phyloP scores from a whole-genome alignment of 2,113 vertebrate genomes.

The Paralichthys olivaceus region DNA sequence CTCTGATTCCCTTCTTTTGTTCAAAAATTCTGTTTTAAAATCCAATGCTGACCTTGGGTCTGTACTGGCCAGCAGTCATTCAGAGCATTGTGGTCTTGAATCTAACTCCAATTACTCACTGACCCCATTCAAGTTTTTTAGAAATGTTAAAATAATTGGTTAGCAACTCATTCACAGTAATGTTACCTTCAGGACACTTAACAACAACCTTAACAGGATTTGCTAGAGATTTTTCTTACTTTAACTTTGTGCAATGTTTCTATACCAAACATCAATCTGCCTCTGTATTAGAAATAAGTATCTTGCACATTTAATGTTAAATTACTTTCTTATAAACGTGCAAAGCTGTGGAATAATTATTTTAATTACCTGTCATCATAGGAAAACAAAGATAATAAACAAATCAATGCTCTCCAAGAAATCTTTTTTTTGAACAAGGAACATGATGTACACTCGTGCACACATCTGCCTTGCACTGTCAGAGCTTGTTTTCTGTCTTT shows the following conservation, averaged over 20 bases:
- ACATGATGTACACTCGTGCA: background rate
- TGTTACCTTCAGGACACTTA: background rate
- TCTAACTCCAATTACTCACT: background rate
- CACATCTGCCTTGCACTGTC: slow-evolving; percentile 16
- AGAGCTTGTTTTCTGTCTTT: slow-evolving; percentile 5
- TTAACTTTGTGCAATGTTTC: background rate
- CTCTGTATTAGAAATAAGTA: slow-evolving; percentile 15
- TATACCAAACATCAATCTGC: background rate
- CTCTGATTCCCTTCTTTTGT: background rate
- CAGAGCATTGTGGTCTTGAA: background rate
- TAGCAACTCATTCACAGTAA: background rate
- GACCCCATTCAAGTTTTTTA: background rate
- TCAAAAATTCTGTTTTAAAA: slow-evolving; percentile 6
- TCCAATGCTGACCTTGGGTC: background rate
- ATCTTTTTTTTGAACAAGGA: background rate
- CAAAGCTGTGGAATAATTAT: slow-evolving; percentile 4
- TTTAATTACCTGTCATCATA: background rate
- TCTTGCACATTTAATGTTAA: background rate
- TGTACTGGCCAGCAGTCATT: background rate
- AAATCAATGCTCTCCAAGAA: background rate
- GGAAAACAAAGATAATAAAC: background rate
- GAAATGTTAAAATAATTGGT: background rate
- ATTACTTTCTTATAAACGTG: slow-evolving; percentile 11
- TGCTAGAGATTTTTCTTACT: background rate
- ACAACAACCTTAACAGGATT: background rate